Conservation (phyloP, 2,888 invertebrate species). For the Lathronympha strigana region DNA sequence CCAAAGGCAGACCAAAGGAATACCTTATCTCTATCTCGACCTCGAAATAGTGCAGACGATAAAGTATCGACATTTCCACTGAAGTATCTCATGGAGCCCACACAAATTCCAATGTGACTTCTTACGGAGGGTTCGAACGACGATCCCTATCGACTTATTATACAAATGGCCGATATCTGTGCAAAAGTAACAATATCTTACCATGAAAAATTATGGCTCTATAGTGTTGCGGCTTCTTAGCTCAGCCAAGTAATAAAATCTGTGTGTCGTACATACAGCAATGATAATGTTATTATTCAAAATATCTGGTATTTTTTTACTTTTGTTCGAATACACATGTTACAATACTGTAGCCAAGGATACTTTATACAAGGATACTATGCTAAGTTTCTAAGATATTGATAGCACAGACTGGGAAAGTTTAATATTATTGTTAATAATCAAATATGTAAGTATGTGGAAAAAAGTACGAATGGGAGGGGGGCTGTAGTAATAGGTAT, state of each 20-base stretch:
- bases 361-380: too few relatives aligned
- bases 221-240: conserved; percentile 40
- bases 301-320: neutral
- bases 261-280: conserved; percentile 13
- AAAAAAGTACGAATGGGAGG: too few relatives aligned
- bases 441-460: too few relatives aligned
- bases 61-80: conserved; percentile 46
- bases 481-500: too few relatives aligned
- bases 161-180: conserved; percentile 76
- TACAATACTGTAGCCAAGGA: too few relatives aligned
- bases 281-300: conserved; percentile 2
- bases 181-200: conserved; percentile 49
- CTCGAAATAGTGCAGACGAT: conserved; percentile 46
- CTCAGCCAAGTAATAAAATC: conserved; percentile 43
- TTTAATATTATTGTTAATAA: too few relatives aligned
- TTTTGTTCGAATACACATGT: neutral
- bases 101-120: conserved; percentile 62
- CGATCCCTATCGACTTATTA: conserved; percentile 77
- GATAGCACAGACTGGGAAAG: too few relatives aligned
- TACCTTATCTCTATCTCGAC: conserved; percentile 42
- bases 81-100: conserved; percentile 55
- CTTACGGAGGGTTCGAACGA: conserved; percentile 64
- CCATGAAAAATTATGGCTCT: conserved; percentile 43
- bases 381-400: too few relatives aligned
- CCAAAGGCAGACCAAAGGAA: conserved; percentile 25